Base-by-base conservation (phyloP, 2,888 invertebrate genomes). In the Copidosoma aretas region DNA sequence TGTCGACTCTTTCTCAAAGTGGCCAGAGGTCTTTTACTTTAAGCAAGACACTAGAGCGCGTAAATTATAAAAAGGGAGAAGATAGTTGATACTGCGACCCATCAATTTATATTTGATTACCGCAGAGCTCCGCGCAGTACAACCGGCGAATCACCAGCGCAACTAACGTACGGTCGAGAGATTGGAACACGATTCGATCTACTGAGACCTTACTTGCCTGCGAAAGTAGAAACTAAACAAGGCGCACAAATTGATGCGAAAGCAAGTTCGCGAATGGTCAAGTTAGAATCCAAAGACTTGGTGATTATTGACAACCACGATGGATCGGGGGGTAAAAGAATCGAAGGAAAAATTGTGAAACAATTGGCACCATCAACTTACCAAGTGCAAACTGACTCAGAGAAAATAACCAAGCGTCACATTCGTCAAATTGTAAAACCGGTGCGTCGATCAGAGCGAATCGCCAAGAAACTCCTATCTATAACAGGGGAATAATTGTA, bases 151-250 rank as follows among this genome's bases (percentile, higher is more conserved):
- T n/a, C n/a, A n/a, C n/a, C n/a, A n/a, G n/a, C n/a, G n/a, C n/a
- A n/a, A n/a, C n/a, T n/a, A n/a, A n/a, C n/a, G n/a, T n/a, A n/a
- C n/a, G n/a, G n/a, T n/a, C n/a, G 64, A 25, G 66, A 69, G 15
- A 12, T 71, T 0, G 25, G 70, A 59, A 70, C 70, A 21, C 52
- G 68, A 12, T 70, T 73, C 25, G 73, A 74, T 32, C n/a, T 70
- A 14, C 32, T 73, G 15, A 53, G 66, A 5, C 68, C n/a, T n/a
- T n/a, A n/a, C n/a, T n/a, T n/a, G n/a, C n/a, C n/a, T n/a, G n/a
- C n/a, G n/a, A n/a, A n/a, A n/a, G n/a, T n/a, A n/a, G n/a, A n/a
- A n/a, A n/a, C n/a, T n/a, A n/a, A n/a, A n/a, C n/a, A n/a, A n/a
- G n/a, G 17, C 15, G 39, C 49, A n/a, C 53, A 61, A 22, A 61